Base-by-base conservation (phyloP, 2,797 vertebrate genomes). In the Sciurus vulgaris region DNA sequence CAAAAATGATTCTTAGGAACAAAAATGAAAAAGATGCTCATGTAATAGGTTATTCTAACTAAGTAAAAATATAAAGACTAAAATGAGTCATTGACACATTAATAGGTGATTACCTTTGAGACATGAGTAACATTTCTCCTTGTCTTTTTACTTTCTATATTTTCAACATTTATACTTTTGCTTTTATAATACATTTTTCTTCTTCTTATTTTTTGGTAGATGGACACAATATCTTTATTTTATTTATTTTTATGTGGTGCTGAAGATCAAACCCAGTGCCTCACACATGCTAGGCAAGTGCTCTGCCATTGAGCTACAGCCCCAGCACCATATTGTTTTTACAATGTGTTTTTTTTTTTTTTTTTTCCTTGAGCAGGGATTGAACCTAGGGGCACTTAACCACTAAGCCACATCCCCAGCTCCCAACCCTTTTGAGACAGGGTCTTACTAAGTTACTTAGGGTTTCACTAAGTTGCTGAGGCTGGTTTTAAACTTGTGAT, bases 11-110 rank as follows among this genome's bases (percentile, higher is more conserved):
- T 85, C 56, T 93, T 83, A 81, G 65, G 76, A 91, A 86, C 90
- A 65, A 95, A 92, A 94, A 89, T 24, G 24, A 30, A 26, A 87
- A 96, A 93, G 24, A 86, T 69, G 63, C n/a, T 86, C 81, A 54
- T 41, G 2, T 70, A 72, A 86, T 22, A 77, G 6, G 33, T 91
- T 63, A 86, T 86, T 79, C 77, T 77, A 91, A 90, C 28, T 87
- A 92, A 54, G 35, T 88, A 49, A 94, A 82, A 91, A 54, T 78
- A 91, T 69, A 96, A 91, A 92, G 89, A 70, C 15, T 72, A 35
- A 44, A 93, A 85, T 63, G n/a, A 92, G 72, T 70, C 14, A 94
- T 61, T 2, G 82, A 54, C 30, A 61, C 44, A 18, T 67, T 86
- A 93, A 83, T 14, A 93, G 20, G 44, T 85, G 17, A 93, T 88